Evolutionary conservation across 2,797 vertebrate species (phyloP).

Genomic region (Rhinoraja longicauda): DNA sequence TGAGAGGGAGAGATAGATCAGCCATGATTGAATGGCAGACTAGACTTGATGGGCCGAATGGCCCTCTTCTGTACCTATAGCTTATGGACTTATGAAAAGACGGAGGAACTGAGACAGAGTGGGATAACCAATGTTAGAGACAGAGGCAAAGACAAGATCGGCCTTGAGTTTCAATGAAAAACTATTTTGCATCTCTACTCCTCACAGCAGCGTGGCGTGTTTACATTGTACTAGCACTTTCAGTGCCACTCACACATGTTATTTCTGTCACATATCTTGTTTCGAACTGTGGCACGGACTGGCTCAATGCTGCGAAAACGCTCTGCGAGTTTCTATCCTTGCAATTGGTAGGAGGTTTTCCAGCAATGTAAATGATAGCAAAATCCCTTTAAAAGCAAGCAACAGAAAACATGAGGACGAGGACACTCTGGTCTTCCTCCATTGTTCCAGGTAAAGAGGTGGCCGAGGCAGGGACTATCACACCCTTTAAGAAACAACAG

Average conservation of each 20-base stretch:
- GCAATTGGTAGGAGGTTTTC: neutral
- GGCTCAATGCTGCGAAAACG: neutral
- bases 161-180: neutral
- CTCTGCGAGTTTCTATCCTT: too few relatives aligned
- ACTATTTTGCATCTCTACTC: neutral
- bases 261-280: neutral
- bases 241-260: neutral
- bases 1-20: too few relatives aligned
- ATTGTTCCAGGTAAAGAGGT: too few relatives aligned
- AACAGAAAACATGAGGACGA: too few relatives aligned
- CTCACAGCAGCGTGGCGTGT: too few relatives aligned
- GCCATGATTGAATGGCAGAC: too few relatives aligned
- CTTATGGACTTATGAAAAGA: too few relatives aligned
- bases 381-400: neutral
- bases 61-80: too few relatives aligned
- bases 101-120: neutral
- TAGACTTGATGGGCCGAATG: too few relatives aligned
- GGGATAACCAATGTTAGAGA: neutral
- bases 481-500: too few relatives aligned
- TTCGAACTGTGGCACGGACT: neutral
- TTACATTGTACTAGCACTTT: neutral
- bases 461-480: too few relatives aligned
- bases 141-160: neutral
- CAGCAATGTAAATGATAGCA: neutral
- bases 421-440: too few relatives aligned